phyloP scores from a whole-genome alignment of 2,888 invertebrate species.

The Harpagoxenus sublaevis region DNA sequence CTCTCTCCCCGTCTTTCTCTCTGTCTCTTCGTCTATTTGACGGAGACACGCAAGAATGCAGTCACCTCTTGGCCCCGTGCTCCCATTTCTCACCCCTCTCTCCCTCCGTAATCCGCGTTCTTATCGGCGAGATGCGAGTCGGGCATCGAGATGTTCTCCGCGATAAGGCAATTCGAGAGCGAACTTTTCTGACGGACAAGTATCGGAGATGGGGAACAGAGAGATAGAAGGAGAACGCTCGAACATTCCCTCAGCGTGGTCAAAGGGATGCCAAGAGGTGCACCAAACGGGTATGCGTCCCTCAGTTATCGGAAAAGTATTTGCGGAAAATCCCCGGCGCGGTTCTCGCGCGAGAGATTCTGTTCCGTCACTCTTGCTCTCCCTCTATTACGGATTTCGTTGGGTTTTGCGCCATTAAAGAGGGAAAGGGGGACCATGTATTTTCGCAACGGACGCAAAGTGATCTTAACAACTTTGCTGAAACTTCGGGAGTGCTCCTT shows the following conservation, averaged over 20 bases:
- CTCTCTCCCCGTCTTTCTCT: background rate
- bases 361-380: conserved; percentile 38
- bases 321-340: conserved; percentile 40
- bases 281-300: conserved; percentile 11
- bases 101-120: conserved; percentile 17
- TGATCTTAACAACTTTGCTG: conserved; percentile 23
- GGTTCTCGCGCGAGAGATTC: conserved; percentile 25
- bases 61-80: background rate
- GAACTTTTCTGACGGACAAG: conserved; percentile 42
- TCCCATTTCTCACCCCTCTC: conserved; percentile 12
- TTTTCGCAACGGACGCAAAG: conserved; percentile 2
- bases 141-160: conserved; percentile 27
- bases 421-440: background rate
- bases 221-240: conserved; percentile 3
- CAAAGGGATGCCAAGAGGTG: conserved; percentile 34
- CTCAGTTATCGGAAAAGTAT: conserved; percentile 53
- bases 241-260: conserved; percentile 39
- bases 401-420: conserved; percentile 23
- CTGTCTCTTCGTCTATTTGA: conserved; percentile 1
- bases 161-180: conserved; percentile 45
- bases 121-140: conserved; percentile 25
- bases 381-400: conserved; percentile 25
- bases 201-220: background rate
- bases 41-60: conserved; percentile 23
- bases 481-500: background rate